phyloP scores from a whole-genome alignment of 2,797 vertebrate genomes.

The Tragelaphus oryx region DNA sequence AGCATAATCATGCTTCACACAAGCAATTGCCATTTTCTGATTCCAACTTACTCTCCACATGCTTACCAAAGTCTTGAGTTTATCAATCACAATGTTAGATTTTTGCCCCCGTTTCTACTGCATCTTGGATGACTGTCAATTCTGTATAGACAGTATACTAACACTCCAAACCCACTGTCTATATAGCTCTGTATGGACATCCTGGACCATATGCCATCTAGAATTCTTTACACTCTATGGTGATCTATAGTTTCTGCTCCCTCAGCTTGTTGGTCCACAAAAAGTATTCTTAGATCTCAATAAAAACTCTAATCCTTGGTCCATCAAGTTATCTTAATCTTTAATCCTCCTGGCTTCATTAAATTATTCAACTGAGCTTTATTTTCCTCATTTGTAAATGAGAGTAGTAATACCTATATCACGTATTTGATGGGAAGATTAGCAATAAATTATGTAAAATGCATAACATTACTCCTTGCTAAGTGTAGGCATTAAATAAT shows the following conservation, averaged over 20 bases:
- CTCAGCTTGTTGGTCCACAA: neutral
- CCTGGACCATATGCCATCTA: no score
- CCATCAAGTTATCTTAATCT: neutral
- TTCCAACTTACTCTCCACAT: no score
- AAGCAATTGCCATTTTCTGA: neutral
- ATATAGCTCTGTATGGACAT: neutral
- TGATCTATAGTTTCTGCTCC: neutral
- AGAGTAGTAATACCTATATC: neutral
- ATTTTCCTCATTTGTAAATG: slow-evolving; percentile 6
- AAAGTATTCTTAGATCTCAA: neutral
- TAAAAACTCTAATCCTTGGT: neutral
- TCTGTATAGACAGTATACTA: neutral
- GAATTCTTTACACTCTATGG: neutral
- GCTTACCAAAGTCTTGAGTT: neutral
- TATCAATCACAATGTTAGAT: neutral
- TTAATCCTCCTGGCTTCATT: neutral
- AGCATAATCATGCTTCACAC: neutral
- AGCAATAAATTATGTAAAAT: neutral
- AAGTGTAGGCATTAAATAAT: neutral
- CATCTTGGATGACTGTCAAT: neutral
- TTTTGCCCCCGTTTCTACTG: neutral
- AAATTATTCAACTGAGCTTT: neutral
- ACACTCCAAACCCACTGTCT: neutral
- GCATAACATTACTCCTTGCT: neutral
- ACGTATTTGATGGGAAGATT: neutral